Conservation (phyloP, 1,140 invertebrate species). For the Plectrocnemia conspersa region DNA sequence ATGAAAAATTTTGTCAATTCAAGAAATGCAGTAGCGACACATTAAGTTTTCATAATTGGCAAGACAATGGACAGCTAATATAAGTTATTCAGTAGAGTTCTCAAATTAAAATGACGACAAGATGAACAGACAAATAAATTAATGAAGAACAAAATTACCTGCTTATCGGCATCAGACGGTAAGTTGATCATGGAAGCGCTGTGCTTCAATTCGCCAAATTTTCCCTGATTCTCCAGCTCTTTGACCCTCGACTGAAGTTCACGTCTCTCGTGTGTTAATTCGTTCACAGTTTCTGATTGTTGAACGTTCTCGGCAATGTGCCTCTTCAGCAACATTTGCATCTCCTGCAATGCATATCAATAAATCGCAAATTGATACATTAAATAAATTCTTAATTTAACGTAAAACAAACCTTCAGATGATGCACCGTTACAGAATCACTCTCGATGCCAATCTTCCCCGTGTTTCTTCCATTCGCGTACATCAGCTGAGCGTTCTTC, state of each 20-base stretch:
- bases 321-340: slow-evolving; percentile 47
- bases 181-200: slow-evolving; percentile 37
- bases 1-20: no score
- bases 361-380: slow-evolving; percentile 34
- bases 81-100: no score
- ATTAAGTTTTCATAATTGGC: no score
- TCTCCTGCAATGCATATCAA: slow-evolving; percentile 42
- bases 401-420: slow-evolving; percentile 13
- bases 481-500: slow-evolving; percentile 22
- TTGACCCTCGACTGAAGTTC: slow-evolving; percentile 44
- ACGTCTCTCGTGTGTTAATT: slow-evolving; percentile 46
- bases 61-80: slow-evolving; percentile 19
- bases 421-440: slow-evolving; percentile 20
- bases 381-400: no score
- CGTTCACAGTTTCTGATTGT: slow-evolving; percentile 48
- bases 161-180: slow-evolving; percentile 36
- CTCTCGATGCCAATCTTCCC: slow-evolving; percentile 5
- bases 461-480: not conserved
- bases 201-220: slow-evolving; percentile 32
- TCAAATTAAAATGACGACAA: no score
- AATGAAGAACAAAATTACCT: no score
- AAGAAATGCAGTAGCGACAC: no score
- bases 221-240: slow-evolving; percentile 39
- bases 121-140: no score
- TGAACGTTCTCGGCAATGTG: slow-evolving; percentile 52